Base-by-base conservation (phyloP, 1,140 invertebrate species). In the Pseudomyrmex pallidus region DNA sequence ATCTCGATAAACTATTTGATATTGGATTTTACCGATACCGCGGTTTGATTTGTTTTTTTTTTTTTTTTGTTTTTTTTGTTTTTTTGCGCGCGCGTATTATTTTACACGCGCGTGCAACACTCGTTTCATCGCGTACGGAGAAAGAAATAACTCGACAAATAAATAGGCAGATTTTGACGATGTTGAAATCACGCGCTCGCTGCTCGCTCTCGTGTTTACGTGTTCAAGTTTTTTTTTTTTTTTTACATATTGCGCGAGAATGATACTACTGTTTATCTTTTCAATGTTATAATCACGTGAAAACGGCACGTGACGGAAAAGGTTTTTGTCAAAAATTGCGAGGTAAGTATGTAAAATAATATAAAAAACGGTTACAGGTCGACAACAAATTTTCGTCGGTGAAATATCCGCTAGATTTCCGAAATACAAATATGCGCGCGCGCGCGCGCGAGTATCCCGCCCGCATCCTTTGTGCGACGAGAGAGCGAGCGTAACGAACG, bases 1-100 rank as follows among this genome's bases (percentile, higher is more conserved):
- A 44, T 15, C 13, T 68, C 50, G 63, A 25, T 78, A 68, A 78
- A 78, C 74, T 63, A 78, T 63, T 74, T 46, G 64, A n/a, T 78
- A 64, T 77, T 67, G 35, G 35, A 78, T 67, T 66, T 25, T 54
- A 48, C 54, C 66, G 50, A 78, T 59, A 17, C 48, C 64, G 20
- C 9, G 15, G 52, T 44, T 46, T 17, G 15, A 3, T 25, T 61
- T 35, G 66, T 70, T 7, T 50, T 59, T 46, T 15, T 35, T 13
- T 15, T 20, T 44, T 15, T n/a, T 64, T 15, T 17, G 0, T 44
- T 10, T 22, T 63, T 44, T 35, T 52, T 2, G 5, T 35, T 35
- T 35, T 35, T 35, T 35, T 35, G 35, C 35, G 35, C 35, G 35
- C 25, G 50, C 50, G 52, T 20, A 17, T 77, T 57, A 77, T 54